These are phyloP conservation scores for Chrysolina haemoptera DNA, from an alignment of 2,888 invertebrate genomes.

Conservation along the genomic window DNA sequence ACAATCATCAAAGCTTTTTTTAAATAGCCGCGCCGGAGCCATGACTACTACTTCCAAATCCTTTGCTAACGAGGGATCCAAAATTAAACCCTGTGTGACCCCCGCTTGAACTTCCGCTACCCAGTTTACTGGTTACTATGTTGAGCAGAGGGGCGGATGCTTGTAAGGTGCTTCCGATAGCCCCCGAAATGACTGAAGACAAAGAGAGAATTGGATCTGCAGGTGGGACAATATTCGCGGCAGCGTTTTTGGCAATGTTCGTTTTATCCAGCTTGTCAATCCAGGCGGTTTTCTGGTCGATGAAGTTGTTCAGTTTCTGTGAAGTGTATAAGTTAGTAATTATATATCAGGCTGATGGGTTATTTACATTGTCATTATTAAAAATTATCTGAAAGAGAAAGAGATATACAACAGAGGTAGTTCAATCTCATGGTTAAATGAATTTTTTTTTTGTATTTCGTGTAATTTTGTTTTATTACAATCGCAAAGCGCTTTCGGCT, in stretches of 20 bases:
- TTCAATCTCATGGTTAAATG: too few relatives aligned
- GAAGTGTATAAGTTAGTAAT: slow-evolving; percentile 55
- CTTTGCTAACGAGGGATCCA: slow-evolving; percentile 71
- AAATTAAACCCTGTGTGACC: slow-evolving; percentile 74
- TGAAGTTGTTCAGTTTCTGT: slow-evolving; percentile 87
- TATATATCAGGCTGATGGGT: background rate
- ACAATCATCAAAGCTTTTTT: background rate
- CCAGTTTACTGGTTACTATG: slow-evolving; percentile 78
- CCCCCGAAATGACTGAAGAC: slow-evolving; percentile 78
- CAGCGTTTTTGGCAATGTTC: slow-evolving; percentile 84
- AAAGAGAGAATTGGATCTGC: slow-evolving; percentile 71
- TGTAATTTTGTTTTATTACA: too few relatives aligned
- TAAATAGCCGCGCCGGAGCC: slow-evolving; percentile 29
- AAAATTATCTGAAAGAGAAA: too few relatives aligned
- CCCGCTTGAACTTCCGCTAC: slow-evolving; percentile 69
- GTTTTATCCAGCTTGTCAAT: slow-evolving; percentile 79
- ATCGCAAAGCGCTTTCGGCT: too few relatives aligned
- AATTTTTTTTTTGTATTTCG: too few relatives aligned
- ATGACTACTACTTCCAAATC: slow-evolving; percentile 48
- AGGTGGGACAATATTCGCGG: slow-evolving; percentile 81
- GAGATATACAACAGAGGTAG: too few relatives aligned
- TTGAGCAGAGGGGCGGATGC: slow-evolving; percentile 74
- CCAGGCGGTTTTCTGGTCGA: slow-evolving; percentile 84
- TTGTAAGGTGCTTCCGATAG: slow-evolving; percentile 77
- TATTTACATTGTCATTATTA: background rate